These are phyloP conservation scores for Sebastes elongatus DNA, from an alignment of 2,797 vertebrate species.

Conservation along the genomic window DNA sequence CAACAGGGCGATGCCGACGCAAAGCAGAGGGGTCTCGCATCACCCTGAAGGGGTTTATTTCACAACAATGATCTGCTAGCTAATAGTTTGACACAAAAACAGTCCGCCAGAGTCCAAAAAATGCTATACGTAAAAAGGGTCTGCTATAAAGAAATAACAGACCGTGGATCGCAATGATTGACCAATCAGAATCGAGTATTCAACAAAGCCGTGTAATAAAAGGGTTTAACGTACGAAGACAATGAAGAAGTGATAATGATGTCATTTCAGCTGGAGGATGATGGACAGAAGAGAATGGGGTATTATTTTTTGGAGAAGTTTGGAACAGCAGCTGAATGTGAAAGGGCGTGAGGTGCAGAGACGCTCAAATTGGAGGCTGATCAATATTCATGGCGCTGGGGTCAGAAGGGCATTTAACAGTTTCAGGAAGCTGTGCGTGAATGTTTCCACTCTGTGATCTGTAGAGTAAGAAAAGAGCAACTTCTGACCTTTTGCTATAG, in stretches of 20 bases:
- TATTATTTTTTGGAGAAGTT: fast-evolving
- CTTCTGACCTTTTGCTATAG: neutral
- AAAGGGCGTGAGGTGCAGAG: neutral
- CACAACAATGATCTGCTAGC: too few relatives aligned
- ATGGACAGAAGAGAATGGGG: neutral
- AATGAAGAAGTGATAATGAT: neutral
- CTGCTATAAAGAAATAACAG: too few relatives aligned
- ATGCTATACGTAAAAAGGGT: too few relatives aligned
- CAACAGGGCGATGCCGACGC: too few relatives aligned
- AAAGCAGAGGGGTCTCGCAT: too few relatives aligned
- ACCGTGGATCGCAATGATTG: too few relatives aligned
- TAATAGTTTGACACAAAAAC: too few relatives aligned
- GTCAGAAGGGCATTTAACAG: neutral
- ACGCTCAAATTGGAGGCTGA: neutral
- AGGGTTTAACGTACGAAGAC: neutral
- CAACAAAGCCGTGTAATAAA: too few relatives aligned
- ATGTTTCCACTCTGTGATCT: neutral
- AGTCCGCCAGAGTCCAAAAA: too few relatives aligned
- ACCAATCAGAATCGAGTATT: too few relatives aligned
- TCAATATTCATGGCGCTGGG: neutral
- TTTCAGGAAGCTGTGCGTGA: neutral
- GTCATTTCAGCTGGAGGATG: neutral
- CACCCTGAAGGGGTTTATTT: too few relatives aligned
- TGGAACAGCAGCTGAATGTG: slow-evolving; percentile 3
- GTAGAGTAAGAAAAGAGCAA: neutral